These are phyloP conservation scores for Cryptosula pallasiana DNA, from an alignment of 2,888 invertebrate genomes.

Conservation along the genomic window DNA sequence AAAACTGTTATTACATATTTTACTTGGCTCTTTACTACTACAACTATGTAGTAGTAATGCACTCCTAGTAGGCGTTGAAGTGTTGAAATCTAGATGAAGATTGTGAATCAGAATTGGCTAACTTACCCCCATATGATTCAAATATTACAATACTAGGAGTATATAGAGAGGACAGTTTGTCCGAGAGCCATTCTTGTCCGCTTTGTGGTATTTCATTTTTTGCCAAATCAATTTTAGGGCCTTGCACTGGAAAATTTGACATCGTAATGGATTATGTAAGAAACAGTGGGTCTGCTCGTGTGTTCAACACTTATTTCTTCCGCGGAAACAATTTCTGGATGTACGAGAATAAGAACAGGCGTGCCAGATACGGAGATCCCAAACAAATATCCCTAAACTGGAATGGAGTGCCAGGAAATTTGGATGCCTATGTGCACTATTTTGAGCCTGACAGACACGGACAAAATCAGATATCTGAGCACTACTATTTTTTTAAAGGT, in stretches of 20 bases:
- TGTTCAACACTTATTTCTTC: conserved; percentile 55
- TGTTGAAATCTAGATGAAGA: no score
- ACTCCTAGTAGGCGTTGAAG: no score
- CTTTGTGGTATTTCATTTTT: no score
- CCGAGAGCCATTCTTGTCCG: no score
- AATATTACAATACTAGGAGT: no score
- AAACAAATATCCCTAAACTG: conserved; percentile 42
- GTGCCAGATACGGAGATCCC: conserved; percentile 52
- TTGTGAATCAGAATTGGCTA: no score
- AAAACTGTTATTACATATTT: no score
- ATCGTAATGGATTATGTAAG: conserved; percentile 18
- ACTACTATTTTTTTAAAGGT: conserved; percentile 21
- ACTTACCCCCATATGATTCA: no score
- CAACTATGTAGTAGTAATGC: no score
- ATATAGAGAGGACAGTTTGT: no score
- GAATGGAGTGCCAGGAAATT: conserved; percentile 43
- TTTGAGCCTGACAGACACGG: conserved; percentile 33
- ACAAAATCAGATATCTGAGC: background rate
- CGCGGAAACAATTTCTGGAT: conserved; percentile 52
- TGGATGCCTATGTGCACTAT: conserved; percentile 47
- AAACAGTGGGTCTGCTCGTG: conserved; percentile 40
- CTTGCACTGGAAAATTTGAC: conserved; percentile 7
- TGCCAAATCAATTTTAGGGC: conserved; percentile 3
- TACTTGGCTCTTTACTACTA: no score
- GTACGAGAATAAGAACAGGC: conserved; percentile 53